These are phyloP conservation scores for Eulemur coronatus DNA, from an alignment of 2,797 vertebrate species.

Conservation along the genomic window DNA sequence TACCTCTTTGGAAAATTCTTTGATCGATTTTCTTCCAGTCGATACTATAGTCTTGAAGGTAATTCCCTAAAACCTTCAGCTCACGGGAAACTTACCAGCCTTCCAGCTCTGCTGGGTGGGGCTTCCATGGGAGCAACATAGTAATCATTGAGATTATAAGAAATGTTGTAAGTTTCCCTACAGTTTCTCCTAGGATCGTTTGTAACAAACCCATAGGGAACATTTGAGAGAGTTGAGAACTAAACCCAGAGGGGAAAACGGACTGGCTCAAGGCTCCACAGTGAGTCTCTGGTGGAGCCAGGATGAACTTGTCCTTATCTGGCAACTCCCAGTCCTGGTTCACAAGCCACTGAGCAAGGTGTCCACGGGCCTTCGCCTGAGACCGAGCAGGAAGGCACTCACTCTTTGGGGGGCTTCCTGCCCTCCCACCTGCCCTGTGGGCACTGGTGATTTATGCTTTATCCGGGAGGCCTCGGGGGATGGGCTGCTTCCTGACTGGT, in stretches of 20 bases:
- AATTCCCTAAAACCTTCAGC: background rate
- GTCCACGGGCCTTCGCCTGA: background rate
- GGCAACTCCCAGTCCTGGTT: background rate
- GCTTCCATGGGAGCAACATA: background rate
- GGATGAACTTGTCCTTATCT: background rate
- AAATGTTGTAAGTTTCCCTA: background rate
- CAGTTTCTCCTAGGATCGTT: background rate
- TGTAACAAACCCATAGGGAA: background rate
- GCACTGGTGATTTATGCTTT: background rate
- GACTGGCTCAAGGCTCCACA: background rate
- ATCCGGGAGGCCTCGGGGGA: background rate
- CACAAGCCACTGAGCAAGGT: background rate
- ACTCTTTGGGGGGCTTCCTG: background rate
- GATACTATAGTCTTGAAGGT: background rate
- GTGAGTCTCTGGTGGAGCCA: background rate
- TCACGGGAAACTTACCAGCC: background rate
- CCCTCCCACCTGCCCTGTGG: background rate
- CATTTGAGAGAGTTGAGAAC: background rate
- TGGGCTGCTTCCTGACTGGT: conserved; percentile 3
- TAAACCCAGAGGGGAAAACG: background rate
- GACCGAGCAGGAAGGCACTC: background rate
- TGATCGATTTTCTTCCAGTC: background rate
- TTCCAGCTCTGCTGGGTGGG: background rate
- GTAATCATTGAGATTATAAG: background rate
- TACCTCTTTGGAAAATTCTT: background rate